Base-by-base conservation (phyloP, 2,888 invertebrate genomes). In the Lathronympha strigana region DNA sequence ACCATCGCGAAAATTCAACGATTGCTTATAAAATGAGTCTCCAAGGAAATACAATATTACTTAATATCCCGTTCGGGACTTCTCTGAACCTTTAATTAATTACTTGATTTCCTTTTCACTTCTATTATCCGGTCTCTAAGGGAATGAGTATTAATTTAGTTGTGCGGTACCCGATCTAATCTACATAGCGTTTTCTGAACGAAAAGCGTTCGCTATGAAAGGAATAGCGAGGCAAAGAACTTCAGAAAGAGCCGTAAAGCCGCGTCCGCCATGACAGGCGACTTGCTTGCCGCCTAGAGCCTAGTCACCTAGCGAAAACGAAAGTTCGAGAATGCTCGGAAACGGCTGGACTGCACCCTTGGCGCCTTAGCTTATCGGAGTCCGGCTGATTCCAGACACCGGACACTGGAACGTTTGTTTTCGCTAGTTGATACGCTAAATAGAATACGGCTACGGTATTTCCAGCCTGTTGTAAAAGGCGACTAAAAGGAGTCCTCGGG, bases 21-120 rank as follows among this genome's bases (percentile, higher is more conserved):
- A 4, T 17, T 49, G 45, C 9, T 25, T 36, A 38, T 19, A 55
- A 28, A 54, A 49, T 57, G 50, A 31, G 40, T 49, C 57, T 50
- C 50, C 13, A 9, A 2, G 50, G 57, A 31, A 43, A 63, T 23
- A 47, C 33, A 36, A 21, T n/a, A 38, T 47, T 31, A 19, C 21
- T 21, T 36, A 21, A 43, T 61, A 61, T 28, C 38, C 9, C 19
- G 6, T 40, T 31, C 31, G 13, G 47, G 23, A 50, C 25, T 51
- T 15, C 45, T 55, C 33, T 11, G 25, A 23, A 61, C 17, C 21
- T 50, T 61, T 31, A 43, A 63, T 63, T 57, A 9, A 50, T 63
- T 49, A 40, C 21, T 45, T 55, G 40, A 63, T 55, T 63, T 63
- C 47, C 40, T 49, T 47, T 13, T 25, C 36, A 49, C 4, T 55